These are phyloP conservation scores for Conomelus anceps DNA, from an alignment of 2,888 invertebrate genomes.

Conservation along the genomic window DNA sequence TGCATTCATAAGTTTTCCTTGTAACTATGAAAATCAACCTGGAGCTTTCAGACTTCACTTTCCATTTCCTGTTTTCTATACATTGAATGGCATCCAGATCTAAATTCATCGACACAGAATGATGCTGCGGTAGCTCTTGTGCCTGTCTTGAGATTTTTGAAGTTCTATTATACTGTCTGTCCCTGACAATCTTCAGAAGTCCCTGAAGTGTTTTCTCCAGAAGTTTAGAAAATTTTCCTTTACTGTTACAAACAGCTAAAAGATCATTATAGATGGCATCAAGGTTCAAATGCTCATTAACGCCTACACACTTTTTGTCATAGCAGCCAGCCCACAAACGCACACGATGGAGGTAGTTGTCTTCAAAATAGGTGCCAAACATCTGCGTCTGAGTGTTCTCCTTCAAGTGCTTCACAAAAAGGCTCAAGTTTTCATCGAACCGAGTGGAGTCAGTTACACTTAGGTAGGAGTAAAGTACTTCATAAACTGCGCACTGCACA, in stretches of 20 bases:
- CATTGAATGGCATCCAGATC: constrained; percentile 21
- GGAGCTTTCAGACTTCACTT: constrained; percentile 25
- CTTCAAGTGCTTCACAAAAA: constrained; percentile 20
- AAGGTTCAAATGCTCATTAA: constrained; percentile 26
- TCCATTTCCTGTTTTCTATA: constrained; percentile 17
- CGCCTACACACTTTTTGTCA: constrained; percentile 22
- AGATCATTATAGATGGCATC: constrained; percentile 26
- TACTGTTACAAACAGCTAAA: constrained; percentile 24
- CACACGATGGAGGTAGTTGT: constrained; percentile 24
- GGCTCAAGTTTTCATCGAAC: constrained; percentile 18
- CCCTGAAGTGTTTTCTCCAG: constrained; percentile 26
- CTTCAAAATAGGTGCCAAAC: constrained; percentile 26
- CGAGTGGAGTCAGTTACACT: constrained; percentile 14
- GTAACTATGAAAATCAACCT: constrained; percentile 22
- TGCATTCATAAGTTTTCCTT: not conserved
- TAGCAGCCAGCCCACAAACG: constrained; percentile 28
- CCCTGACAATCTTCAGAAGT: constrained; percentile 26
- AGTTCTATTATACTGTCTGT: constrained; percentile 26
- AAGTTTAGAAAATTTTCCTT: constrained; percentile 24
- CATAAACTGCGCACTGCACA: constrained; percentile 30
- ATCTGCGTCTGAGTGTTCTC: constrained; percentile 16
- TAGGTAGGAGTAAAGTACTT: constrained; percentile 29
- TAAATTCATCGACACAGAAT: constrained; percentile 21
- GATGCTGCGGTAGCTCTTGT: constrained; percentile 23
- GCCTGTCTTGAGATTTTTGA: constrained; percentile 22